Evolutionary conservation across 2,797 vertebrate species (phyloP).

Genomic region (Gallirallus australis): DNA sequence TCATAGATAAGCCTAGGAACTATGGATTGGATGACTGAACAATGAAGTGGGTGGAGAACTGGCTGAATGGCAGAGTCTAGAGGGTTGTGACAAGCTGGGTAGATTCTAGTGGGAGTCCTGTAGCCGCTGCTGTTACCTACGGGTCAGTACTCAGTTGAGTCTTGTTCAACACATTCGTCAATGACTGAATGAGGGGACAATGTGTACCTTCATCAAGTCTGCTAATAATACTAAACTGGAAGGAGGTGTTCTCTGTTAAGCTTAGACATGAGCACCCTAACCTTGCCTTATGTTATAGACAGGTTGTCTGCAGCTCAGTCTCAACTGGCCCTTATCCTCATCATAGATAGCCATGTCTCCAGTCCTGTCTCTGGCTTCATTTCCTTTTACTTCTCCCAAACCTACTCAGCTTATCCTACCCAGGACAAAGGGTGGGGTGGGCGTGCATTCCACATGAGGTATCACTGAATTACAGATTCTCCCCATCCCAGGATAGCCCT

Average conservation of each 20-base stretch:
- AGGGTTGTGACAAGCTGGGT: too few relatives aligned
- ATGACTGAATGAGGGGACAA: too few relatives aligned
- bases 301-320: neutral
- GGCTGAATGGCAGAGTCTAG: too few relatives aligned
- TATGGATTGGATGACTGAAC: too few relatives aligned
- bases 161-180: too few relatives aligned
- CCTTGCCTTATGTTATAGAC: neutral
- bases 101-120: too few relatives aligned
- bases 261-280: neutral
- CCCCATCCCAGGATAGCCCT: neutral
- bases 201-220: too few relatives aligned
- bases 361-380: neutral
- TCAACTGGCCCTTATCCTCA: neutral
- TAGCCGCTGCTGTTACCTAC: too few relatives aligned
- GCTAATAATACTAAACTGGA: too few relatives aligned
- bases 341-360: neutral
- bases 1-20: neutral
- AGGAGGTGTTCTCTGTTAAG: neutral
- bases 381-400: neutral
- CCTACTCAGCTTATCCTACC: neutral
- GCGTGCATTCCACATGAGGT: neutral
- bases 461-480: neutral
- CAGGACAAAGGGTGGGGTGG: too few relatives aligned
- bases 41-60: too few relatives aligned
- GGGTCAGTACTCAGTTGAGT: too few relatives aligned